A percentile compares a stretch with the other conserved stretches of the same genome.
Evolutionary conservation across 2,113 vertebrate species (phyloP).

Genomic region (Paralichthys olivaceus): DNA sequence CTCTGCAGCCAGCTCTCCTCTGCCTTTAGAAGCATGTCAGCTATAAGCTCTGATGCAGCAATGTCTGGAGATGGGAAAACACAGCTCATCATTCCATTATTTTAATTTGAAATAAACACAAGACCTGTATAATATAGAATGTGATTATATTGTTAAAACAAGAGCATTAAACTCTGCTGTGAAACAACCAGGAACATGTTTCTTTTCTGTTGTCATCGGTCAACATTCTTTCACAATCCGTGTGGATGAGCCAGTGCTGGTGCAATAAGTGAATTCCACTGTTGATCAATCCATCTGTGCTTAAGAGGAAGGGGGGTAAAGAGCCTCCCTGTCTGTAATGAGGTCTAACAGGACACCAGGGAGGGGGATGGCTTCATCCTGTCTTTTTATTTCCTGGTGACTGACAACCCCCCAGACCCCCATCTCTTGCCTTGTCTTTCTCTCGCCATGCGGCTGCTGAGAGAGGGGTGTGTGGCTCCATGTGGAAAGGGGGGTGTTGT

Average conservation of each 20-base stretch:
- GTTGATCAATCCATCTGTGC: conserved; percentile 67
- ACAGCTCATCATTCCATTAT: neutral
- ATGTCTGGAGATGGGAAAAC: conserved; percentile 81
- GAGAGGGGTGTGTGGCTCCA: conserved; percentile 18
- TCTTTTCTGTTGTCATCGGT: neutral
- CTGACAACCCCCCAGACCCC: conserved; percentile 64
- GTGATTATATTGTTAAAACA: neutral
- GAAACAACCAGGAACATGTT: neutral
- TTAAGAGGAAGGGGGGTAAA: conserved; percentile 42
- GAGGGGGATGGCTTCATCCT: conserved; percentile 57
- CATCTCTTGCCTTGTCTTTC: conserved; percentile 37
- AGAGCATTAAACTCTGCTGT: neutral
- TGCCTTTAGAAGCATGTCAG: conserved; percentile 87
- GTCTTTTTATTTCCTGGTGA: conserved; percentile 65
- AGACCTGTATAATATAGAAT: neutral
- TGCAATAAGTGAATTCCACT: conserved; percentile 48
- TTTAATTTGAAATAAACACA: neutral
- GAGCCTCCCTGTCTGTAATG: conserved; percentile 56
- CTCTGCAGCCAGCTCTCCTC: conserved; percentile 88
- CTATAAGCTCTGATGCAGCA: conserved; percentile 87
- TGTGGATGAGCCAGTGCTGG: conserved; percentile 25
- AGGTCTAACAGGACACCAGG: conserved; percentile 66
- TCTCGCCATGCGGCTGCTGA: conserved; percentile 36
- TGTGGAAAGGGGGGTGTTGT: conserved; percentile 50
- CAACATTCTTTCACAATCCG: conserved; percentile 2